Evolutionary conservation across 2,888 invertebrate species (phyloP).

Genomic region (Dysmachus trigonus): DNA sequence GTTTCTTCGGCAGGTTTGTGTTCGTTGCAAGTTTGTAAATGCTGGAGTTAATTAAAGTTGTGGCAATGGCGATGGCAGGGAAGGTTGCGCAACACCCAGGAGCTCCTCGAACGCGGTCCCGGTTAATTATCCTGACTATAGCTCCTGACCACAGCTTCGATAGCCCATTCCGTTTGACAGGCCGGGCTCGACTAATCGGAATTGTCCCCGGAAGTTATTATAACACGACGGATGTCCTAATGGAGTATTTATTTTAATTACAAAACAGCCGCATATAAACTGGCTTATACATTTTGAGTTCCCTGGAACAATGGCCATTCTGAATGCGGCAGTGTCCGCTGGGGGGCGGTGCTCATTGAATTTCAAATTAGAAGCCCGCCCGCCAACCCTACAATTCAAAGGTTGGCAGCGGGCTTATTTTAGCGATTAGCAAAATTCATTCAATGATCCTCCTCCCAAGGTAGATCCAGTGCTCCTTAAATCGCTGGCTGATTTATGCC

Average conservation of each 20-base stretch:
- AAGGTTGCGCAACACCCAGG: neutral
- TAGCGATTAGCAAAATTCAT: neutral
- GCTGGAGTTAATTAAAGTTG: conserved; percentile 18
- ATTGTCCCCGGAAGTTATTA: neutral
- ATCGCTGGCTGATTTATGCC: neutral
- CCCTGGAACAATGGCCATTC: neutral
- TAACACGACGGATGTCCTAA: neutral
- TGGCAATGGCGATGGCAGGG: neutral
- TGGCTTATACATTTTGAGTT: neutral
- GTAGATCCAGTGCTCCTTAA: neutral
- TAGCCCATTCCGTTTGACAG: neutral
- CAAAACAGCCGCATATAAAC: neutral
- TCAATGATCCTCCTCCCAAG: neutral
- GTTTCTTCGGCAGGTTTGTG: neutral
- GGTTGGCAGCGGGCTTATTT: neutral
- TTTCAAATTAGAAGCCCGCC: neutral
- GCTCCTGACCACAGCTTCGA: conserved; percentile 5
- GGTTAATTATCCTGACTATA: neutral
- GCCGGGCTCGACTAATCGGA: neutral
- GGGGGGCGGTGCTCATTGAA: neutral
- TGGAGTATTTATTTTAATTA: conserved; percentile 4
- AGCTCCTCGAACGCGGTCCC: neutral
- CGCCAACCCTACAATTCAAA: neutral
- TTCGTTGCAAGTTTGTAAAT: conserved; percentile 10
- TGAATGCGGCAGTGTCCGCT: neutral